phyloP scores from a whole-genome alignment of 2,888 invertebrate genomes.

The Biston stratarius region DNA sequence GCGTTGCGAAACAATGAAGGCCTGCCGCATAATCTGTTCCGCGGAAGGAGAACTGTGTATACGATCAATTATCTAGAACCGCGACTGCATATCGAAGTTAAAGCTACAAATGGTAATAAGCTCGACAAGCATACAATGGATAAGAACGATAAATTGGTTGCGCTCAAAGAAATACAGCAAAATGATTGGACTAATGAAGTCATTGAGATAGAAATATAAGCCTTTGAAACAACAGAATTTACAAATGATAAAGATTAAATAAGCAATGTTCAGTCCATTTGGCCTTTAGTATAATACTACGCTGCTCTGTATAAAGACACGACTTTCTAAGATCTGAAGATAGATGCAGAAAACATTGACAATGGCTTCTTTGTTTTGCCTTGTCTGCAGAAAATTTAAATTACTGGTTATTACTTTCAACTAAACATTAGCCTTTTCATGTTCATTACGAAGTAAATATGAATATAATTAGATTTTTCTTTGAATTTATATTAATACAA shows the following conservation, averaged over 20 bases:
- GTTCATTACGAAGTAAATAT: conserved; percentile 7
- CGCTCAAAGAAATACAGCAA: conserved; percentile 17
- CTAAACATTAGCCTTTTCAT: conserved; percentile 19
- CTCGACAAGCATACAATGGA: conserved; percentile 20
- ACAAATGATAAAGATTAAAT: conserved; percentile 23
- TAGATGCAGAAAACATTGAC: conserved; percentile 43
- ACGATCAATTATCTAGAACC: conserved; percentile 51
- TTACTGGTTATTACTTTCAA: conserved; percentile 23
- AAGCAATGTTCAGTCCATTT: conserved; percentile 13
- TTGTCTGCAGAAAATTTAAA: conserved; percentile 41
- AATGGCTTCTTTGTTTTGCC: conserved; percentile 46
- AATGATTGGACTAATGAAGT: conserved; percentile 20
- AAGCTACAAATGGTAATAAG: conserved; percentile 32
- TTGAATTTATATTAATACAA: background rate
- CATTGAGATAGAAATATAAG: conserved; percentile 19
- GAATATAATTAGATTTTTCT: conserved; percentile 19
- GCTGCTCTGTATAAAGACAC: conserved; percentile 37
- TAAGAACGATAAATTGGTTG: conserved; percentile 22
- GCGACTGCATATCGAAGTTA: conserved; percentile 15
- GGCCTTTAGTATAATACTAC: conserved; percentile 33
- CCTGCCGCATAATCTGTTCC: conserved; percentile 75
- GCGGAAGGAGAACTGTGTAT: conserved; percentile 66
- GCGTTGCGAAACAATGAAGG: conserved; percentile 79
- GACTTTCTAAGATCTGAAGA: conserved; percentile 47
- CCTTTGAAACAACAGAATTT: conserved; percentile 5